Percentiles rank a stretch among this genome's conserved stretches.
phyloP scores from a whole-genome alignment of 2,113 vertebrate genomes.

The Brachirus orientalis region DNA sequence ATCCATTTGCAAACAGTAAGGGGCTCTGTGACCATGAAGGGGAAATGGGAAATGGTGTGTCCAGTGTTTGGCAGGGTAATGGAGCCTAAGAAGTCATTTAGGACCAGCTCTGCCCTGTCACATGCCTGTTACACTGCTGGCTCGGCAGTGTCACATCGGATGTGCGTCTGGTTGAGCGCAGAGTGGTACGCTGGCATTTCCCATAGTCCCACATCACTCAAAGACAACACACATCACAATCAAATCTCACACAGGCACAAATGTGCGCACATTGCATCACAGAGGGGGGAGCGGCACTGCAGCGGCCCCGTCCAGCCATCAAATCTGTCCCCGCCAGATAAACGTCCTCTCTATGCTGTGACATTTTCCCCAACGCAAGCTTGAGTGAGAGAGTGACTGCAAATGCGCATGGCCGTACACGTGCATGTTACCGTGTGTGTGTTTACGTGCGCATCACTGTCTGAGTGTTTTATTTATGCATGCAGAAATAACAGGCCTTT shows the following conservation, averaged over 20 bases:
- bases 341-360: constrained; percentile 75
- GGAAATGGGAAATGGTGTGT: constrained; percentile 75
- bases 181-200: constrained; percentile 57
- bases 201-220: constrained; percentile 70
- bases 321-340: constrained; percentile 79
- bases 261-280: constrained; percentile 25
- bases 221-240: constrained; percentile 68
- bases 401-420: constrained; percentile 9
- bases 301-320: constrained; percentile 70
- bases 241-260: constrained; percentile 24
- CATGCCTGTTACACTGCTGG: constrained; percentile 78
- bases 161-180: constrained; percentile 64
- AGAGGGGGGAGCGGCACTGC: constrained; percentile 29
- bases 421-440: background rate
- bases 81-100: constrained; percentile 79
- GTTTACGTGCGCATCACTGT: constrained; percentile 33
- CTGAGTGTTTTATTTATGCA: constrained; percentile 77
- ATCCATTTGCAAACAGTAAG: constrained; percentile 72
- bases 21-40: constrained; percentile 78
- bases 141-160: constrained; percentile 73
- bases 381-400: constrained; percentile 49
- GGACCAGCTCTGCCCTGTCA: constrained; percentile 71
- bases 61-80: constrained; percentile 80
- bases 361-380: constrained; percentile 68
- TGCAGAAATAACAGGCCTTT: constrained; percentile 74